Base-by-base conservation (phyloP, 2,797 vertebrate genomes). In the Thunnus albacares region DNA sequence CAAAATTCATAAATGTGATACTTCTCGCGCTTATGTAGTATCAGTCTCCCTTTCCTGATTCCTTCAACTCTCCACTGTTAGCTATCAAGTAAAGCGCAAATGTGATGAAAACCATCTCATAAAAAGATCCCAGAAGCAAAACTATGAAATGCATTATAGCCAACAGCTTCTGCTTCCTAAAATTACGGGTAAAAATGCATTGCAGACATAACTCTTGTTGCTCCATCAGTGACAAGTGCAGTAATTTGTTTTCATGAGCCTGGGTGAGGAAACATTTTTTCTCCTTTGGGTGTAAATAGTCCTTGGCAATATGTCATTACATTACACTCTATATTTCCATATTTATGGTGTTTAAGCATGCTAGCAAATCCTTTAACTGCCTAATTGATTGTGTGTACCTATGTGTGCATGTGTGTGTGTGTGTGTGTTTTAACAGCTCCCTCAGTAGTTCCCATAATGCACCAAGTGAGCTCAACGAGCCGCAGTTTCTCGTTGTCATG, bases 381-480 rank as follows among this genome's bases (percentile, higher is more conserved):
- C 33, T 90, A 86, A 93, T 81, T 87, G 80, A 83, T 78, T 86
- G 72, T 81, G 81, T 87, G 51, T 79, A 28, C 45, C 47, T 81
- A 30, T 70, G 66, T 84, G 73, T 80, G 3, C 75, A 20, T 74
- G 22, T 77, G n/a, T 77, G 33, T 81, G 26, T 70, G 24, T 80
- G 49, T 81, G 53, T 67, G 20, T 63, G 30, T 87, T 82, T 86
- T 41, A 38, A 82, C 93, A 99, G 98, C 98, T 77, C 97, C 98
- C 33, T 99, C 97, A 62, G 96, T 94, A 0, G 97, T 99, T 88
- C 97, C 97, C 92, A 97, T 98, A 91, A 98, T 99, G 97, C 98
- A 99, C 94, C 97, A 99, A 94, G 97, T 99, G 91, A 97, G 97
- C 82, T 97, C 98, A 77, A 98, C 97, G 0, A 98, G 98, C 96